Conservation (phyloP, 2,113 vertebrate species). For the Carollia perspicillata region DNA sequence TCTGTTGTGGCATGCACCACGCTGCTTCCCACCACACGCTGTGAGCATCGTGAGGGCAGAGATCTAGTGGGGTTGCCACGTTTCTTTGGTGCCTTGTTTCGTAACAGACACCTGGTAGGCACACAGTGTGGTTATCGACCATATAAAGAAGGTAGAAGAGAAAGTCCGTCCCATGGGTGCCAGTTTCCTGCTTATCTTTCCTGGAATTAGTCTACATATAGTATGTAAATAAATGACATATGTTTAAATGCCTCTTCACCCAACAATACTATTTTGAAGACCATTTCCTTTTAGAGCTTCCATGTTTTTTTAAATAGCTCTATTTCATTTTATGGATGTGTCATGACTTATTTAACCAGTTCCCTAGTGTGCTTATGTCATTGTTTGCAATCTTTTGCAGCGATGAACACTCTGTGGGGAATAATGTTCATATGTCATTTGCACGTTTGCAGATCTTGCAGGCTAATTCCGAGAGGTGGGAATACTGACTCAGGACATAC, state of each 20-base stretch:
- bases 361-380: neutral
- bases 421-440: neutral
- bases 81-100: neutral
- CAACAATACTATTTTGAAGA: neutral
- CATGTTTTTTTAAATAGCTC: neutral
- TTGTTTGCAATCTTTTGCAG: neutral
- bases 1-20: neutral
- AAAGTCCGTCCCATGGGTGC: neutral
- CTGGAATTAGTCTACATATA: neutral
- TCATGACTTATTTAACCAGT: slow-evolving; percentile 5
- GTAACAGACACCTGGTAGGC: neutral
- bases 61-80: neutral
- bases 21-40: neutral
- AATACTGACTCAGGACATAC: neutral
- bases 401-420: neutral
- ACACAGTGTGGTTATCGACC: neutral
- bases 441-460: neutral
- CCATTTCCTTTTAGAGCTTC: slow-evolving; percentile 42
- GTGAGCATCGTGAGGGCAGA: neutral
- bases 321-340: neutral
- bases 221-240: neutral
- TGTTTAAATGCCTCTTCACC: slow-evolving; percentile 27
- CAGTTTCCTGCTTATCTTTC: slow-evolving; percentile 1
- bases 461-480: neutral
- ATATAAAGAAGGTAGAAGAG: neutral